Evolutionary conservation across 2,888 invertebrate species (phyloP), one percentile per base, ranked within the genome.

Genomic region (Chymomyza procnemis): DNA sequence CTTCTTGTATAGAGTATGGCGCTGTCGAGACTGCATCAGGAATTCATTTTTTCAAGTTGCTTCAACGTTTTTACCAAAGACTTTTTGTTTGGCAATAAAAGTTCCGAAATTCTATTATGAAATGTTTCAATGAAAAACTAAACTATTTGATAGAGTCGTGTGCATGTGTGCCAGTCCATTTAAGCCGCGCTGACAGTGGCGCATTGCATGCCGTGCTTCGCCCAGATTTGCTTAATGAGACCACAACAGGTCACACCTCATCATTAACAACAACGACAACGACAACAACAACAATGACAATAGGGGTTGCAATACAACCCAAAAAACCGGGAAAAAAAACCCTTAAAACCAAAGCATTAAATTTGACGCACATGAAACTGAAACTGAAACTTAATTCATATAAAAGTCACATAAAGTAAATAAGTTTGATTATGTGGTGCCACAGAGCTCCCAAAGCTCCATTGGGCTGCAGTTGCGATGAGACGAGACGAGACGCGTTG

Each of bases 351-450:
- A 6, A 19, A 50, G 50, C 19, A 16, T 16, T 50, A 50, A 50
- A 8, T 50, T 18, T n/a, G 50, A 18, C 18, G 16, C 50, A 50
- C 50, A 50, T 50, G 19, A 54, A 14, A 54, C 54, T 68, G 71
- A 62, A 72, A 69, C 67, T 74, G 71, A 62, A 72, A 69, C 67
- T 74, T 67, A 77, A 74, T 78, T 71, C 78, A 71, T 68, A 85
- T 83, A 83, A 85, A 84, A 80, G 76, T 85, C 84, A 73, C 74
- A 78, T 78, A 72, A 73, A 78, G 79, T 73, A 85, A 82, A 80
- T 69, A 75, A 76, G 80, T 86, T 80, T 80, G 79, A 80, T 83
- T 80, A 80, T 80, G 75, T 64, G 66, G 56, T 59, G 55, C 54
- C 54, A 18, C 18, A 21, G 19, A 18, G 54, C 21, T 21, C 54